Evolutionary conservation across 37 sponge, comb jelly and placozoan species (phyloP).

Genomic region (Ianthella basta): DNA sequence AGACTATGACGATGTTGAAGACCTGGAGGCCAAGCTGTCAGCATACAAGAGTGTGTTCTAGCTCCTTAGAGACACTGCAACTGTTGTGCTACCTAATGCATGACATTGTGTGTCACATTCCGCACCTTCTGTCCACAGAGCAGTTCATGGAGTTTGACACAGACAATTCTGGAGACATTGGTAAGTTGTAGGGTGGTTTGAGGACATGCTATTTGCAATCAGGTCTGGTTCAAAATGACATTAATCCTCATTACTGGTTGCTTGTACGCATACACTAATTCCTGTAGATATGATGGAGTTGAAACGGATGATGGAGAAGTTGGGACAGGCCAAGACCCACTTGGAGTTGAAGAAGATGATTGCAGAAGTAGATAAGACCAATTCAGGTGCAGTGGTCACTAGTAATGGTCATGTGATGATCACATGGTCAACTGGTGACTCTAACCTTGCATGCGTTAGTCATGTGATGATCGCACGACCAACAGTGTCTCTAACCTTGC

Average conservation of each 20-base stretch:
- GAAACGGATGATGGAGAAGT: constrained; percentile 97
- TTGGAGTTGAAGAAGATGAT: constrained; percentile 97
- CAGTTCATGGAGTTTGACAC: constrained; percentile 97
- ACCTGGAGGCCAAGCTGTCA: constrained; percentile 75
- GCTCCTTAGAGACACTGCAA: not conserved
- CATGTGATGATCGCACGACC: not conserved
- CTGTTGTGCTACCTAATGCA: not conserved
- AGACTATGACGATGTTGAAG: constrained; percentile 87
- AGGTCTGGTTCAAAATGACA: too few relatives aligned
- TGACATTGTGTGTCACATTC: not conserved
- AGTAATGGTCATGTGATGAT: constrained; percentile 12
- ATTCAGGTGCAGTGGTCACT: constrained; percentile 53
- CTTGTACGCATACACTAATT: not conserved
- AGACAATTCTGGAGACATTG: constrained; percentile 94
- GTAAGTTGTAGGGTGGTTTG: constrained; percentile 31
- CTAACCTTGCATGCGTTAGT: not conserved
- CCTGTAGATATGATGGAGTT: constrained; percentile 89
- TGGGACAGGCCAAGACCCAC: constrained; percentile 95
- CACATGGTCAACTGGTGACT: not conserved
- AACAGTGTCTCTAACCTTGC: not conserved
- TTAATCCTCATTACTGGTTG: not conserved
- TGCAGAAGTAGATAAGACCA: constrained; percentile 88
- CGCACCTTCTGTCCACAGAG: constrained; percentile 39
- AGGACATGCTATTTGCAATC: not conserved
- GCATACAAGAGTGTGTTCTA: constrained; percentile 86